These are phyloP conservation scores for Drosophila serrata DNA, from an alignment of 1,140 invertebrate genomes.

Conservation along the genomic window DNA sequence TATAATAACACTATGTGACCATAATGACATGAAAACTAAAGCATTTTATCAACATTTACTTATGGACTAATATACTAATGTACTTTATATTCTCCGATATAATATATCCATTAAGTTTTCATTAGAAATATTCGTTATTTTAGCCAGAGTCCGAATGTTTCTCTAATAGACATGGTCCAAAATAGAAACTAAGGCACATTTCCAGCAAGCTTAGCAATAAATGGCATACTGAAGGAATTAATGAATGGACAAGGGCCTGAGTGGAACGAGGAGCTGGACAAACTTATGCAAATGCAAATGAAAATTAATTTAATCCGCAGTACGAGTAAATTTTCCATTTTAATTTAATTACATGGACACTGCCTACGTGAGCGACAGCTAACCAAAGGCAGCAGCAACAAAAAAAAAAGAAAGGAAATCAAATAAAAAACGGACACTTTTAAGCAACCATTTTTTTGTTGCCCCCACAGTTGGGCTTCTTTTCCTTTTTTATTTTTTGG, in stretches of 20 bases:
- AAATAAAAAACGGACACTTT: constrained; percentile 61
- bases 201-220: constrained; percentile 70
- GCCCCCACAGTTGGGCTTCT: constrained; percentile 1
- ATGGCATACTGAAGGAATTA: constrained; percentile 80
- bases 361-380: constrained; percentile 85
- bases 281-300: constrained; percentile 84
- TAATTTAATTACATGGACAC: constrained; percentile 85
- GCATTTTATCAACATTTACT: too few relatives aligned
- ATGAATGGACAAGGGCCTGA: constrained; percentile 52
- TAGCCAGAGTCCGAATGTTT: too few relatives aligned
- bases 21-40: too few relatives aligned
- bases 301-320: constrained; percentile 85
- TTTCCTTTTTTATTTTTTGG: constrained; percentile 22
- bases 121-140: not conserved
- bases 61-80: too few relatives aligned
- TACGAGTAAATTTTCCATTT: constrained; percentile 84
- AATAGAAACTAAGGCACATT: constrained; percentile 70
- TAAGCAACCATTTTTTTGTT: constrained; percentile 62
- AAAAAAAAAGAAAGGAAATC: constrained; percentile 46
- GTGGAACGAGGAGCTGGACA: constrained; percentile 7
- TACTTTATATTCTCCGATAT: not conserved
- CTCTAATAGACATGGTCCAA: constrained; percentile 25
- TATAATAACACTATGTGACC: too few relatives aligned
- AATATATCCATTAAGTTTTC: too few relatives aligned
- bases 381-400: constrained; percentile 61